These are phyloP conservation scores for Sarcophaga peregrina DNA, from an alignment of 1,140 invertebrate species.

Conservation along the genomic window DNA sequence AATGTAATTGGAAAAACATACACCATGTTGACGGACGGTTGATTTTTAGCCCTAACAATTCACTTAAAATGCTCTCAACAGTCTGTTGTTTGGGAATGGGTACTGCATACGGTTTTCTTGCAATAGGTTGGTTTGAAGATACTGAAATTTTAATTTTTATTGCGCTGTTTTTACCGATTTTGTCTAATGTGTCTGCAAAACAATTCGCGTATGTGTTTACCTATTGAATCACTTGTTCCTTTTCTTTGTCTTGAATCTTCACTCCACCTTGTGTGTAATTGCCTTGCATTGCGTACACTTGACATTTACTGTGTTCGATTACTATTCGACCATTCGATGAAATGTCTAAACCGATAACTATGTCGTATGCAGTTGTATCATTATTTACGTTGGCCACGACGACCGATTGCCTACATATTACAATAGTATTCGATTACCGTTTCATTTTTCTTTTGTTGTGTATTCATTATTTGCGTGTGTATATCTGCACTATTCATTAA, in stretches of 20 bases:
- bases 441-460: background rate
- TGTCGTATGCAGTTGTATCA: background rate
- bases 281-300: background rate
- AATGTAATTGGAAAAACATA: conserved; percentile 45
- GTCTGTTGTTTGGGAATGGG: conserved; percentile 34
- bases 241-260: background rate
- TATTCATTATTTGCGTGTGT: conserved; percentile 7
- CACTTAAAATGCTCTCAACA: conserved; percentile 17
- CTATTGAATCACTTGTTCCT: background rate
- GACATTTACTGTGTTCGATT: conserved; percentile 7
- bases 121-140: background rate
- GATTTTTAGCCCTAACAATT: conserved; percentile 18
- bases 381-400: background rate
- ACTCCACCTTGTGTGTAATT: background rate
- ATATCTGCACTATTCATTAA: background rate
- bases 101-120: conserved; percentile 27
- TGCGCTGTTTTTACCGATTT: conserved; percentile 25
- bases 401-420: background rate
- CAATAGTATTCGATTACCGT: conserved; percentile 23
- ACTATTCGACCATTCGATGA: background rate
- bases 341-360: background rate
- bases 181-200: conserved; percentile 25
- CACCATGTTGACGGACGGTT: conserved; percentile 30
- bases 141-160: conserved; percentile 10
- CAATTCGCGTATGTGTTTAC: conserved; percentile 13